phyloP scores from a whole-genome alignment of 92 coral and sea anemone genomes.

The Pocillopora meandrina region DNA sequence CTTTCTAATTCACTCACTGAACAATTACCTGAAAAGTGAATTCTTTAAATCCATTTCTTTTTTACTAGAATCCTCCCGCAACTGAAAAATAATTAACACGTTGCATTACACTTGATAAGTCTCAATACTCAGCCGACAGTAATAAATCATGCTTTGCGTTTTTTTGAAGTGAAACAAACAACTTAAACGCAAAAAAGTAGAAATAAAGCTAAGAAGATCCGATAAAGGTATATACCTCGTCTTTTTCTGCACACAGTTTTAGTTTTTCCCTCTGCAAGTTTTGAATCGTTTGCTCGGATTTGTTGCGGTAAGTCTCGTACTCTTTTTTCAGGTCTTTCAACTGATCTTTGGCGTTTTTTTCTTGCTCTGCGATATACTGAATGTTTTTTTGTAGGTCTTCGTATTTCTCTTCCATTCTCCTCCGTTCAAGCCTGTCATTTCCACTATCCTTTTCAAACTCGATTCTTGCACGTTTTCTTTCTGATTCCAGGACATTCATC shows the following conservation, averaged over 20 bases:
- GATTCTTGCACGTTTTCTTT: slow-evolving; percentile 83
- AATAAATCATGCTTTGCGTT: not conserved
- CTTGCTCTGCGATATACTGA: slow-evolving; percentile 87
- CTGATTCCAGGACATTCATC: slow-evolving; percentile 65
- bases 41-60: slow-evolving; percentile 68
- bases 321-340: slow-evolving; percentile 83
- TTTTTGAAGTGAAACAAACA: not conserved
- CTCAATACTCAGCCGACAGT: too few relatives aligned
- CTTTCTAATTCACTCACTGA: not conserved
- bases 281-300: slow-evolving; percentile 78
- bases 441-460: slow-evolving; percentile 81
- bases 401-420: slow-evolving; percentile 69
- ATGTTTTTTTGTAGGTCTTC: slow-evolving; percentile 82
- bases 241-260: slow-evolving; percentile 80
- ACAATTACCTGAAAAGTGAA: slow-evolving; percentile 72
- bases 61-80: slow-evolving; percentile 67
- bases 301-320: slow-evolving; percentile 76
- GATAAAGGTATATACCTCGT: slow-evolving; percentile 66
- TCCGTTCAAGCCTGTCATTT: slow-evolving; percentile 53
- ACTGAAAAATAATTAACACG: slow-evolving; percentile 40
- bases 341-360: slow-evolving; percentile 87
- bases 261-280: slow-evolving; percentile 89
- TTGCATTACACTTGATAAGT: not conserved
- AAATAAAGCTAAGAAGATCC: not conserved
- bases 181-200: not conserved